Percentiles rank a stretch among this genome's conserved stretches.
Evolutionary conservation across 2,113 vertebrate species (phyloP).

Genomic region (Rattus rattus): DNA sequence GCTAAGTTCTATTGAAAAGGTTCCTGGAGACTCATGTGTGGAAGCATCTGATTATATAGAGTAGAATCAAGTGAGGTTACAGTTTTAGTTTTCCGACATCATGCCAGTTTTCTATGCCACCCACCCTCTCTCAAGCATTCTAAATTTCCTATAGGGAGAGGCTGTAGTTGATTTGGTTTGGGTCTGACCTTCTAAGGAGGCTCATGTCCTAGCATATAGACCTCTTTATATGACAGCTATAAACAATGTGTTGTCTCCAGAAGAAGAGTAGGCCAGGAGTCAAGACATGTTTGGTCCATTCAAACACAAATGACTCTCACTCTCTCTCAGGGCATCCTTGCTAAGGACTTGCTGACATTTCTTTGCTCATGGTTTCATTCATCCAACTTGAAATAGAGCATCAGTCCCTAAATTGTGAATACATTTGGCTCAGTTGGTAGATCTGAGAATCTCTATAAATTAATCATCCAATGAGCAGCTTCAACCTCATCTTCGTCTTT

Average conservation of each 20-base stretch:
- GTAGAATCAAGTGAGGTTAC: background rate
- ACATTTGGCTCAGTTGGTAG: background rate
- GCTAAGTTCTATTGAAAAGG: background rate
- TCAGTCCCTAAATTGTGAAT: background rate
- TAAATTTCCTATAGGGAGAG: background rate
- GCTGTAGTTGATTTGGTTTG: background rate
- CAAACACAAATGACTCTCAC: background rate
- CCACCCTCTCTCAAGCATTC: background rate
- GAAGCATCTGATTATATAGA: background rate
- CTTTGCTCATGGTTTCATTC: background rate
- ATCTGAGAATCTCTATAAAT: background rate
- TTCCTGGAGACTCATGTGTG: background rate
- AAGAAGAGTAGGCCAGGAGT: background rate
- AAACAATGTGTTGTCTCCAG: background rate
- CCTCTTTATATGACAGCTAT: background rate
- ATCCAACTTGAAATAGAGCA: background rate
- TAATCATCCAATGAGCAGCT: background rate
- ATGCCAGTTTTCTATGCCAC: background rate
- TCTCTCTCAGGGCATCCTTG: background rate
- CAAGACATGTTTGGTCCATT: background rate
- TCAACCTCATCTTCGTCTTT: background rate
- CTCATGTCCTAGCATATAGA: background rate
- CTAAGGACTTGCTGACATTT: background rate
- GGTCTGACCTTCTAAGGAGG: background rate
- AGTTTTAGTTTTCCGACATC: constrained; percentile 37